Percentiles rank a stretch among this genome's conserved stretches.
phyloP scores from a whole-genome alignment of 2,888 invertebrate species.

The Nomada fabriciana region DNA sequence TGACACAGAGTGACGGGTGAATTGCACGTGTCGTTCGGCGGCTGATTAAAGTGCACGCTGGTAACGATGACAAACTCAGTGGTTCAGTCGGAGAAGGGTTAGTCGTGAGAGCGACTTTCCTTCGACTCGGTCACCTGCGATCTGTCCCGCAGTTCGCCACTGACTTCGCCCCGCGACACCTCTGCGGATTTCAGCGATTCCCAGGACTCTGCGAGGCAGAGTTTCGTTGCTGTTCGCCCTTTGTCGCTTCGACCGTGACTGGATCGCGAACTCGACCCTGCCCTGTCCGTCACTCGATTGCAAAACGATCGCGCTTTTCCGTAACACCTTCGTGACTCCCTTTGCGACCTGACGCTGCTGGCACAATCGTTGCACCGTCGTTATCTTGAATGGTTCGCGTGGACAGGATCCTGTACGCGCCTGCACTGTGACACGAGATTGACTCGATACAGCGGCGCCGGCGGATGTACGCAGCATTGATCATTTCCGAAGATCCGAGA shows the following conservation, averaged over 20 bases:
- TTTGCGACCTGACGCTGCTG: not conserved
- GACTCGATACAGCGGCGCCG: too few species aligned
- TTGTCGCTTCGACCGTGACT: not conserved
- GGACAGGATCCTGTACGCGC: not conserved
- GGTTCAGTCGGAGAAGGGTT: not conserved
- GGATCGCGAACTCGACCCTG: not conserved
- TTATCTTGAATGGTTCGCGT: not conserved
- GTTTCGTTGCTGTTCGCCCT: not conserved
- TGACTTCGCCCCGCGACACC: not conserved
- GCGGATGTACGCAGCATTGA: not conserved
- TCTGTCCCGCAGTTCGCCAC: not conserved
- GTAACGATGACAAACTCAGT: not conserved
- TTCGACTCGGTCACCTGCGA: too few species aligned
- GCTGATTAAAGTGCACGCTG: not conserved
- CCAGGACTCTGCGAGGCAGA: not conserved
- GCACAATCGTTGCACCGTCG: not conserved
- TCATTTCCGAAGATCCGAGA: not conserved
- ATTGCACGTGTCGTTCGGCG: not conserved
- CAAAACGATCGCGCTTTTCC: not conserved
- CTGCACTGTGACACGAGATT: too few species aligned
- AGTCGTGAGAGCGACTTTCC: not conserved
- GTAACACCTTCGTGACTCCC: not conserved
- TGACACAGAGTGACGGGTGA: not conserved
- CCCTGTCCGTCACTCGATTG: slow-evolving; percentile 6
- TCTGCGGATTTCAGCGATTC: not conserved